Percentiles rank a stretch among this genome's conserved stretches.
These are phyloP conservation scores for Pampusana beccarii DNA, from an alignment of 2,113 vertebrate species.

Conservation along the genomic window DNA sequence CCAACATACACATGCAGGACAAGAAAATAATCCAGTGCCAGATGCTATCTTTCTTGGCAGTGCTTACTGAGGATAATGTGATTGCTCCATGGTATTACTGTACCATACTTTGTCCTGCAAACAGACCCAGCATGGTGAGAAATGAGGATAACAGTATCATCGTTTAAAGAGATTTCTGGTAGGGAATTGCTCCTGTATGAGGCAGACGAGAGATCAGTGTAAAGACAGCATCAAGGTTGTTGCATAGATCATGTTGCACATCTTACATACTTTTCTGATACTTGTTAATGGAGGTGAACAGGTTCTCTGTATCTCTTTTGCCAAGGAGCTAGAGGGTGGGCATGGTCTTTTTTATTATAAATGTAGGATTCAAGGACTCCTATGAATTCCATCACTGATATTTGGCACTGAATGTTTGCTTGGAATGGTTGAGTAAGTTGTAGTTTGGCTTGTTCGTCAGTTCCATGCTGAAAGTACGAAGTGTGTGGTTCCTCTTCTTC, in stretches of 20 bases:
- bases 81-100: accelerated
- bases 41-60: not conserved
- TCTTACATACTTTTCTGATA: not conserved
- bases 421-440: not conserved
- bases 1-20: not conserved
- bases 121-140: accelerated
- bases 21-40: not conserved
- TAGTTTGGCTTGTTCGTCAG: not conserved
- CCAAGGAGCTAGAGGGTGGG: not conserved
- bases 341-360: not conserved
- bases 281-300: not conserved
- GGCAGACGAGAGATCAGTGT: not conserved
- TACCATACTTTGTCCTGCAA: not conserved
- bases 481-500: not conserved
- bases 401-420: not conserved
- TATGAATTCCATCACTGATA: not conserved
- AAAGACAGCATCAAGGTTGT: not conserved
- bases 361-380: not conserved
- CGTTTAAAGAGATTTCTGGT: not conserved
- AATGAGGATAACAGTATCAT: not conserved
- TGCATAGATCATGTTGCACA: not conserved
- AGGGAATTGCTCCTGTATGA: not conserved
- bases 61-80: not conserved
- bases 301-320: not conserved
- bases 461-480: not conserved